These are phyloP conservation scores for Porphyrio hochstetteri DNA, from an alignment of 2,113 vertebrate species.

Conservation along the genomic window DNA sequence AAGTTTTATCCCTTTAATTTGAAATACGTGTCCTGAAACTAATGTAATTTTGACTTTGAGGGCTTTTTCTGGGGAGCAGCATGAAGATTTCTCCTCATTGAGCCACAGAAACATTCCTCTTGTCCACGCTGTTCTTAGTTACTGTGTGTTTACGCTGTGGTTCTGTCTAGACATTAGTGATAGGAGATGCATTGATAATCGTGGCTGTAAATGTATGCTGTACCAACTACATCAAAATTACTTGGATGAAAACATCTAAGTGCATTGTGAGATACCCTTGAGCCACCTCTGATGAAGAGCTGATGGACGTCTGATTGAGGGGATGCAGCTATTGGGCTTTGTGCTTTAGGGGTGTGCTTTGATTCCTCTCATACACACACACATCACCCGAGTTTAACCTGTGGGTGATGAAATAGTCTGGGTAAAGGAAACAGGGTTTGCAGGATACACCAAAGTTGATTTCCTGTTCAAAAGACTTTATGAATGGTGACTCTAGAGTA, in stretches of 20 bases:
- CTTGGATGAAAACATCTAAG: not conserved
- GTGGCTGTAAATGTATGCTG: not conserved
- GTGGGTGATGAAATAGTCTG: not conserved
- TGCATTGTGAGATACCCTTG: not conserved
- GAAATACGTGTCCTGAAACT: not conserved
- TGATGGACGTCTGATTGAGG: not conserved
- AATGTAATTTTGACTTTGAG: not conserved
- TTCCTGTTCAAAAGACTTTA: not conserved
- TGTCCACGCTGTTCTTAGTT: not conserved
- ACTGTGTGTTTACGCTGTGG: not conserved
- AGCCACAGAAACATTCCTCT: not conserved
- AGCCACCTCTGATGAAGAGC: not conserved
- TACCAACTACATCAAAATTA: not conserved
- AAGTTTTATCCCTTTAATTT: conserved; percentile 4
- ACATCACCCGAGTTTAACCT: not conserved
- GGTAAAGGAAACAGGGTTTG: not conserved
- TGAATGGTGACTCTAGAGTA: not conserved
- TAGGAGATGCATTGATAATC: not conserved
- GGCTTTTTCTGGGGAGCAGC: not conserved
- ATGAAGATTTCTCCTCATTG: not conserved
- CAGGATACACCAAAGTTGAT: not conserved
- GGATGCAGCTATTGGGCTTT: not conserved
- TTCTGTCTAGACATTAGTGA: not conserved
- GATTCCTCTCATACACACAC: accelerated
- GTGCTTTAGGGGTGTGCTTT: not conserved